A percentile compares a stretch with the other conserved stretches of the same genome.
Conservation (phyloP, 2,888 invertebrate genomes). For the Polia nebulosa region DNA sequence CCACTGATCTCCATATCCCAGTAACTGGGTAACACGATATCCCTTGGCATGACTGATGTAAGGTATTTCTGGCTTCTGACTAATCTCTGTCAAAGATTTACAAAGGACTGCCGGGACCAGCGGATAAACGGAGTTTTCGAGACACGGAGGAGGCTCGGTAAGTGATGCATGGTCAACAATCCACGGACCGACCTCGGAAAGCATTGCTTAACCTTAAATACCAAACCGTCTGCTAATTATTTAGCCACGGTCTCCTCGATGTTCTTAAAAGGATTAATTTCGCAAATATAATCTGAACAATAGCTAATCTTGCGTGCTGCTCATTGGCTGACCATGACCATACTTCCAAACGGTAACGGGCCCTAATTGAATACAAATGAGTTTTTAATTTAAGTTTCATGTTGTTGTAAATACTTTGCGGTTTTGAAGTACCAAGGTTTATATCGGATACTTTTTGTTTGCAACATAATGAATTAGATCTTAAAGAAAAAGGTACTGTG, state of each 20-base stretch:
- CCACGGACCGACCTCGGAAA: background rate
- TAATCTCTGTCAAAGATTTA: too few species aligned
- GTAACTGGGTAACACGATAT: too few species aligned
- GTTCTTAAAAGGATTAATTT: background rate
- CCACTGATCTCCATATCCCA: too few species aligned
- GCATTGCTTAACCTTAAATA: background rate
- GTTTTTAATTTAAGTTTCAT: slow-evolving; percentile 52
- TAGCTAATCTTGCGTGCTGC: background rate
- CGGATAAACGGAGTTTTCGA: background rate
- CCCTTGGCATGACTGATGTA: too few species aligned
- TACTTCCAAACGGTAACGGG: background rate
- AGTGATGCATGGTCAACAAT: background rate
- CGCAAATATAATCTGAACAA: slow-evolving; percentile 34
- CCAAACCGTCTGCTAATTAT: background rate
- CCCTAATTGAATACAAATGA: slow-evolving; percentile 44
- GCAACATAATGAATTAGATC: background rate
- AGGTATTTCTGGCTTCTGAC: too few species aligned
- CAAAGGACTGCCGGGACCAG: too few species aligned
- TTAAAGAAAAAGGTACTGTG: too few species aligned
- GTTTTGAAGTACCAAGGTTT: background rate
- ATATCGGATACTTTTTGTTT: background rate
- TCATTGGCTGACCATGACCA: background rate
- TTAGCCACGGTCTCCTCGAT: background rate
- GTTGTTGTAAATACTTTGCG: slow-evolving; percentile 28
- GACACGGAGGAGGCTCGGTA: background rate